Base-by-base conservation (phyloP, 2,888 invertebrate species). In the Sminthurinus aureus region DNA sequence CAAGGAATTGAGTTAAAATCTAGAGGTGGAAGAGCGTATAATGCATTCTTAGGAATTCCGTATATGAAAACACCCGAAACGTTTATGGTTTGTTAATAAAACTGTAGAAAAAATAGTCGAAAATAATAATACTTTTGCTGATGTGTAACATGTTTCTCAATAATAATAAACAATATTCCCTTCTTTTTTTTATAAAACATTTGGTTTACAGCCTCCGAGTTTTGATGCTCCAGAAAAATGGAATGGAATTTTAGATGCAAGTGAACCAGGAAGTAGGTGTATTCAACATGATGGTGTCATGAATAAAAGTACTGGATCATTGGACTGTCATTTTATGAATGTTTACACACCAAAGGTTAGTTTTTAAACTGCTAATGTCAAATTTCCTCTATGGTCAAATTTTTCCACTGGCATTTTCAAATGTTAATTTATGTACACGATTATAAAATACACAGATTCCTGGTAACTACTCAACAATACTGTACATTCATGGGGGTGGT, bases 401-500 rank as follows among this genome's bases (percentile, higher is more conserved):
- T 52, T 52, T 52, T n/a, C n/a, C 13, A 52, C 52, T 52, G 52
- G 13, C 52, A 52, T 11, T 52, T 52, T 52, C 13, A 13, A 11
- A 11, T 8, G 8, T 52, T 52, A 8, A 52, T 52, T 52, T 52
- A 11, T 52, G 8, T 52, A 52, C 13, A 52, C n/a, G n/a, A 52
- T 52, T 52, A 13, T 52, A 11, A 52, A 52, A 52, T 22, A 20
- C 24, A 73, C n/a, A 78, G 78, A 8, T 20, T 22, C 50, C 1
- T 8, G 64, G 22, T n/a, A 78, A 78, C 22, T 51, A 15, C 11
- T 51, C 79, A 9, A 79, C 74, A 6, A 79, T 83, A 50, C 80
- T 76, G 0, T 83, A 80, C 67, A 80, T 83, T n/a, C 83, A 83
- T 64, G 83, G 83, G 0, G 83, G 83, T 0, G 82, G 82, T 1